Evolutionary conservation across 2,888 invertebrate species (phyloP).

Genomic region (Ligdia adustata): DNA sequence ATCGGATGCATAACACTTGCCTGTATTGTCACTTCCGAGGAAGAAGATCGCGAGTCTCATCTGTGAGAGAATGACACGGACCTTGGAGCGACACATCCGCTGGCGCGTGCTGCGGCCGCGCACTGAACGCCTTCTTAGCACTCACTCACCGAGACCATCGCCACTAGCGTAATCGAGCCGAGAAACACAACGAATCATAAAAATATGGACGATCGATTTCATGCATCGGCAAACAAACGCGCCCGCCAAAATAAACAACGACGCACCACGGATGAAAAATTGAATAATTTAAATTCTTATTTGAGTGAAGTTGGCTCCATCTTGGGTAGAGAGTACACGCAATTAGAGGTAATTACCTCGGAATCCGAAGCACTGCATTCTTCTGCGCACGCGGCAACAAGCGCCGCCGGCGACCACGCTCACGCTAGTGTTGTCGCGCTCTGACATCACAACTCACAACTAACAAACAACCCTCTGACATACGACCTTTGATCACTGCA

Average conservation of each 20-base stretch:
- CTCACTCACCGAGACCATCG: slow-evolving; percentile 28
- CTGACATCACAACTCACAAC: slow-evolving; percentile 74
- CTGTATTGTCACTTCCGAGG: slow-evolving; percentile 58
- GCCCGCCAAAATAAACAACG: slow-evolving; percentile 19
- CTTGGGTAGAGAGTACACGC: slow-evolving; percentile 27
- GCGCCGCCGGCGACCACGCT: slow-evolving; percentile 62
- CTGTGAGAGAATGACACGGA: slow-evolving; percentile 53
- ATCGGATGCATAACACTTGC: slow-evolving; percentile 57
- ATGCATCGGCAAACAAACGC: slow-evolving; percentile 40
- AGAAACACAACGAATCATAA: slow-evolving; percentile 43
- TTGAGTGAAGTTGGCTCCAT: slow-evolving; percentile 17
- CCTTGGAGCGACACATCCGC: slow-evolving; percentile 60
- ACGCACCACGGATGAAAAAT: slow-evolving; percentile 7
- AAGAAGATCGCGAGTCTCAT: slow-evolving; percentile 67
- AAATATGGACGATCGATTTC: slow-evolving; percentile 52
- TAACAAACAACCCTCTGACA: slow-evolving; percentile 62
- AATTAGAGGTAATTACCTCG: slow-evolving; percentile 62
- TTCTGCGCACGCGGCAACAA: slow-evolving; percentile 76
- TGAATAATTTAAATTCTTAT: slow-evolving; percentile 2
- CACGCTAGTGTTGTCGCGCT: slow-evolving; percentile 68
- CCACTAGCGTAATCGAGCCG: slow-evolving; percentile 37
- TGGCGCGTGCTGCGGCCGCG: slow-evolving; percentile 53
- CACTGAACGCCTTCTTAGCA: slow-evolving; percentile 47
- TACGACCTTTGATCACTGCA: slow-evolving; percentile 55
- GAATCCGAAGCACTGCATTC: slow-evolving; percentile 80